phyloP scores from a whole-genome alignment of 1,140 invertebrate genomes.

The Drosophila lacertosa region DNA sequence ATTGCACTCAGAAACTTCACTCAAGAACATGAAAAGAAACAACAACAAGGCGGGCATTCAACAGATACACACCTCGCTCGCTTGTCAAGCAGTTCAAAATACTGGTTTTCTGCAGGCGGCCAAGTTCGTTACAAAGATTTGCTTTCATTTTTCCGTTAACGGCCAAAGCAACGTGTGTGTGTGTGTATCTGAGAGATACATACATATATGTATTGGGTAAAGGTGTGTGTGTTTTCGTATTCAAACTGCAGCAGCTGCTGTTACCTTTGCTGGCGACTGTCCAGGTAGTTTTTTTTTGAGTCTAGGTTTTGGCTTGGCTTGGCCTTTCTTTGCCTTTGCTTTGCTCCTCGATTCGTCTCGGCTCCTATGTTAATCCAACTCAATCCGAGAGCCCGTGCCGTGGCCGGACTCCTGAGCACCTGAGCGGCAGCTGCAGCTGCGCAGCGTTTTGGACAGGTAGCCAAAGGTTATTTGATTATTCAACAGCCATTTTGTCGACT shows the following conservation, averaged over 20 bases:
- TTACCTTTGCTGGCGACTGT: background rate
- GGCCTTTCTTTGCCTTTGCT: slow-evolving; percentile 21
- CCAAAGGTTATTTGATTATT: slow-evolving; percentile 81
- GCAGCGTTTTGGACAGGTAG: slow-evolving; percentile 58
- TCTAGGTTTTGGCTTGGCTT: slow-evolving; percentile 53
- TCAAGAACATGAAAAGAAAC: slow-evolving; percentile 45
- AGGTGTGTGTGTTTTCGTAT: slow-evolving; percentile 24
- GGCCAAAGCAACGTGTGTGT: slow-evolving; percentile 27
- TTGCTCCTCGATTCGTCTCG: slow-evolving; percentile 23
- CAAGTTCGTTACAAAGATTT: slow-evolving; percentile 77
- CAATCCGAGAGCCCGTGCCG: slow-evolving; percentile 26
- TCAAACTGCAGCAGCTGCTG: slow-evolving; percentile 30
- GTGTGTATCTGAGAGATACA: slow-evolving; percentile 10
- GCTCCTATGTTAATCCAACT: slow-evolving; percentile 67
- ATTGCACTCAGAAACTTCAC: slow-evolving; percentile 40
- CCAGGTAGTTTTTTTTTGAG: slow-evolving; percentile 52
- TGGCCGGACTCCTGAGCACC: slow-evolving; percentile 51
- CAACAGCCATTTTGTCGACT: slow-evolving; percentile 65
- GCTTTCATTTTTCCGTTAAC: slow-evolving; percentile 81
- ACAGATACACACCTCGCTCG: slow-evolving; percentile 64
- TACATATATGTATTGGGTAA: slow-evolving; percentile 2
- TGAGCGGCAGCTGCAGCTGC: slow-evolving; percentile 74
- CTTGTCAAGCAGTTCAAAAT: slow-evolving; percentile 59
- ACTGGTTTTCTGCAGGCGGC: slow-evolving; percentile 70
- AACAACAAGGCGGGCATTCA: slow-evolving; percentile 27